Base-by-base conservation (phyloP, 2,113 vertebrate genomes). In the Pygoscelis adeliae region DNA sequence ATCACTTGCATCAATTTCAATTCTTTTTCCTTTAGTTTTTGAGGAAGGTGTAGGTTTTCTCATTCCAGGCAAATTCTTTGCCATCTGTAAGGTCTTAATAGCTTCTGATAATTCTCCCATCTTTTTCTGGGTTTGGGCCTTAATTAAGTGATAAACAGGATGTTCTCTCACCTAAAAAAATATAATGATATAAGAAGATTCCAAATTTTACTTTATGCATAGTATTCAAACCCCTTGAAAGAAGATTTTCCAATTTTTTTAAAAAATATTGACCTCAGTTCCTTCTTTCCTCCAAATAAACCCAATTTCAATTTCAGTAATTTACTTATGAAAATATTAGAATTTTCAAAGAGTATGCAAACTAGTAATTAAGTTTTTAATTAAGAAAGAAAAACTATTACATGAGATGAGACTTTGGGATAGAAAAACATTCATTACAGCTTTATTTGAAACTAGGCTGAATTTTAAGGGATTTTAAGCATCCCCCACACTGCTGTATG, bases 91-190 rank as follows among this genome's bases (percentile, higher is more conserved):
- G 6, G 99, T 99, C 97, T 99, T 99, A 97, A 99, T 98, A 86
- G 99, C 99, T 97, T 99, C 99, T 78, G 98, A 92, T 89, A 99
- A 89, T 87, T 99, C 98, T 46, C 99, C 99, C 98, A 97, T 97
- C 97, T 99, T 99, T 98, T 99, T 99, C 90, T 99, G 99, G 10
- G 98, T 98, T 97, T 99, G 99, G 56, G 99, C 99, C 97, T 99
- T 99, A 92, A 99, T 99, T 97, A 99, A 98, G 96, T 99, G 99
- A 98, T 99, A 99, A 72, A 99, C 56, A 61, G 99, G 99, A 96
- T 99, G 98, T 58, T 99, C 99, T 91, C 99, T 98, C 87, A 99
- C 98, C 99, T 99, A 93, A 76, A 83, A 86, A 16, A 93, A 56
- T 5, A 92, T 5, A 44, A 4, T 0, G 16, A 67, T 9, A 89